A percentile compares a stretch with the other conserved stretches of the same genome.
These are phyloP conservation scores for Teleopsis dalmanni DNA, from an alignment of 1,140 invertebrate genomes.

Conservation along the genomic window DNA sequence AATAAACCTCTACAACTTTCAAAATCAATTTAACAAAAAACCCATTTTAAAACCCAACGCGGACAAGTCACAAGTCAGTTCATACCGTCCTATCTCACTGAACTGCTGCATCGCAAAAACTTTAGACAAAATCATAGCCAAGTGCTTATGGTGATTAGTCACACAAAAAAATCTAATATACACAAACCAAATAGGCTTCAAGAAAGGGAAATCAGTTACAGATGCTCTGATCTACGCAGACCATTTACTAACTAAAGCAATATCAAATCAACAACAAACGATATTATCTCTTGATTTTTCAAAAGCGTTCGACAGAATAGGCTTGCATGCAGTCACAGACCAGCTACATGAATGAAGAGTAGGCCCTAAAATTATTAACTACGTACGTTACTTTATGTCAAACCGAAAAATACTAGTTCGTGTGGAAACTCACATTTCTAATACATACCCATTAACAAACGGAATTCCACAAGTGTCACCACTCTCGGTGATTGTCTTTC, in stretches of 20 bases:
- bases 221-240: not conserved
- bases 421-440: not conserved
- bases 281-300: conserved; percentile 11
- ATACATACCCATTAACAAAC: not conserved
- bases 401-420: conserved; percentile 14
- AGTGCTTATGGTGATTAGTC: not conserved
- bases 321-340: conserved; percentile 7
- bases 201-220: not conserved
- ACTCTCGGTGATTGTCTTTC: conserved; percentile 10
- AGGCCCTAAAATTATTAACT: conserved; percentile 7
- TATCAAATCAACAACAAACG: not conserved
- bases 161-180: not conserved
- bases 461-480: conserved; percentile 13
- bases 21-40: not conserved
- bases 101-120: not conserved
- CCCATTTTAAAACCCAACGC: not conserved
- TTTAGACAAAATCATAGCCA: conserved; percentile 10
- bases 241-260: not conserved
- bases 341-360: conserved; percentile 12
- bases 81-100: conserved; percentile 3
- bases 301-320: conserved; percentile 14
- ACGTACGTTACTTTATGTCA: conserved; percentile 9
- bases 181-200: not conserved
- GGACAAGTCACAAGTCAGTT: not conserved
- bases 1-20: not conserved